Evolutionary conservation across 2,113 vertebrate genomes (phyloP).

Genomic region (Athene noctua): DNA sequence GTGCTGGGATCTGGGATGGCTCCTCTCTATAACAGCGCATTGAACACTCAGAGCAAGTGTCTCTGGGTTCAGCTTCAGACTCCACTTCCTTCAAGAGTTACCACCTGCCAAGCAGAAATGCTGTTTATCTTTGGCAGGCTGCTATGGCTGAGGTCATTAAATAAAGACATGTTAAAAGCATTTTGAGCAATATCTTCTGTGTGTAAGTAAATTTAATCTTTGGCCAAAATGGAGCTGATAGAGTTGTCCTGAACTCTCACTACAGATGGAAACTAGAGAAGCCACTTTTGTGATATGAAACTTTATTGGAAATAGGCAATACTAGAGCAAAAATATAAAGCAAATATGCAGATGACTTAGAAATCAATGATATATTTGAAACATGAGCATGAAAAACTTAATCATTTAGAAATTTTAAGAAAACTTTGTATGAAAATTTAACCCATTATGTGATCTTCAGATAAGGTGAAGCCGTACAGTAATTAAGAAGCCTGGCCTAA

Average conservation of each 20-base stretch:
- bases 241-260: neutral
- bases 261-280: neutral
- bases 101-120: neutral
- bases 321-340: neutral
- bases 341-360: neutral
- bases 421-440: neutral
- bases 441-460: neutral
- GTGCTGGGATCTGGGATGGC: neutral
- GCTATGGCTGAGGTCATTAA: neutral
- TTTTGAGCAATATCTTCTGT: constrained; percentile 31
- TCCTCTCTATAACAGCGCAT: neutral
- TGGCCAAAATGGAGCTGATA: neutral
- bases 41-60: neutral
- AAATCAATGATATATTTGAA: neutral
- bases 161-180: constrained; percentile 25
- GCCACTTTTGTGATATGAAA: neutral
- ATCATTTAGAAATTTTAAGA: neutral
- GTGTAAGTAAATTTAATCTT: neutral
- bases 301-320: neutral
- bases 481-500: neutral
- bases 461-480: neutral
- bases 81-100: neutral
- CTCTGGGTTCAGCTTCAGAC: neutral
- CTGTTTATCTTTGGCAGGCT: constrained; percentile 34
- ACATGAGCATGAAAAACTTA: neutral